Evolutionary conservation across 2,113 vertebrate species (phyloP).

Genomic region (Microcebus griseorufus): DNA sequence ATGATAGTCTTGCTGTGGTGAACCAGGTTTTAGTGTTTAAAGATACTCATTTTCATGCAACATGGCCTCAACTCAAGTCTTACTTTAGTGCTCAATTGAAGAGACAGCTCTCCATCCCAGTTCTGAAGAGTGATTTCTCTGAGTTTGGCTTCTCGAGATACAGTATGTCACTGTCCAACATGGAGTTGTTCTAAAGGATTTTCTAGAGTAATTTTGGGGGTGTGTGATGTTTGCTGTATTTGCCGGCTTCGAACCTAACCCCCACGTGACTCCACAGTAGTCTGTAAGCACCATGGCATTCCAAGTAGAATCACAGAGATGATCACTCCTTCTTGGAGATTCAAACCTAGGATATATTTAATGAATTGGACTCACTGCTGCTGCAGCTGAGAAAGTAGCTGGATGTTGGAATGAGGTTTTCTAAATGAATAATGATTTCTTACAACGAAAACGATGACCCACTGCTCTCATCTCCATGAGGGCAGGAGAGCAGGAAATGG

Average conservation of each 20-base stretch:
- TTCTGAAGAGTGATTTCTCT: not conserved
- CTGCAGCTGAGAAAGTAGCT: not conserved
- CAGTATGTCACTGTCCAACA: not conserved
- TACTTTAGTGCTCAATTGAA: not conserved
- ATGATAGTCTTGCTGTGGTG: not conserved
- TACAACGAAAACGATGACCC: not conserved
- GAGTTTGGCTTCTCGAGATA: not conserved
- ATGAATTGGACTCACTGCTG: not conserved
- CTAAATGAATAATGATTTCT: not conserved
- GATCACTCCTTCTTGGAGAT: not conserved
- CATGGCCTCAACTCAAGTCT: not conserved
- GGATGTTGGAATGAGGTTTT: not conserved
- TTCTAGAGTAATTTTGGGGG: not conserved
- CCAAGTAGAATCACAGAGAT: not conserved
- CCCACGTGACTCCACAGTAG: not conserved
- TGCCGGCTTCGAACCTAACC: not conserved
- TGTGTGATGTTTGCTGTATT: not conserved
- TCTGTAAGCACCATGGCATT: not conserved
- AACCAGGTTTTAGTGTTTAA: not conserved
- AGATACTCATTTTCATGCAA: not conserved
- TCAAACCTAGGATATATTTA: not conserved
- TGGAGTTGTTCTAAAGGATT: not conserved
- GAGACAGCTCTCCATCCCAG: not conserved
- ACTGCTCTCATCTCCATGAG: not conserved
- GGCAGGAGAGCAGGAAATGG: not conserved